Percentiles rank a stretch among this genome's conserved stretches.
Conservation (phyloP, 2,797 vertebrate species). For the Champsocephalus esox region DNA sequence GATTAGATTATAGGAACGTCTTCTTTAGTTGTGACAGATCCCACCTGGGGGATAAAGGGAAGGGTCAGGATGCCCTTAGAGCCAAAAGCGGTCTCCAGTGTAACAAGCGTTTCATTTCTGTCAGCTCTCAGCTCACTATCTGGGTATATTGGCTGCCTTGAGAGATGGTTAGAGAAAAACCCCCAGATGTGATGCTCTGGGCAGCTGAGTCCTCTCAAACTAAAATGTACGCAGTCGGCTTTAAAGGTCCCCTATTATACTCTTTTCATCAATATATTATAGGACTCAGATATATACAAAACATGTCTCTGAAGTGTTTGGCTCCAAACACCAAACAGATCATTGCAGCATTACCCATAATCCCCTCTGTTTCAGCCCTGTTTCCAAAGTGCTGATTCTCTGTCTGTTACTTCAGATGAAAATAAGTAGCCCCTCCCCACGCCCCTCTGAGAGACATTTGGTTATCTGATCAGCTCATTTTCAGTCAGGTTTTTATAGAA, state of each 20-base stretch:
- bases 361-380: no score
- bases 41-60: slow-evolving; percentile 54
- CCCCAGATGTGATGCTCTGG: slow-evolving; percentile 22
- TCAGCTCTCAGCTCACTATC: slow-evolving; percentile 41
- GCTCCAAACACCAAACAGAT: no score
- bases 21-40: slow-evolving; percentile 48
- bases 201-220: slow-evolving; percentile 47
- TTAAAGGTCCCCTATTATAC: background rate
- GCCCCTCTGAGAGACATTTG: no score
- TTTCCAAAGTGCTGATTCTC: no score
- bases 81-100: slow-evolving; percentile 40
- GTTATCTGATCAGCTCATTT: no score
- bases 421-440: no score
- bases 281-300: no score
- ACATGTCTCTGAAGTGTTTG: no score
- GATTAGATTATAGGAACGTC: slow-evolving; percentile 58
- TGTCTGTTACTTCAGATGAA: no score
- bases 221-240: slow-evolving; percentile 28
- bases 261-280: no score
- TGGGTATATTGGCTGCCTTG: slow-evolving; percentile 8
- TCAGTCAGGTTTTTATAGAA: no score
- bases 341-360: no score
- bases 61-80: slow-evolving; percentile 30
- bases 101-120: slow-evolving; percentile 38
- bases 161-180: slow-evolving; percentile 36